Percentiles rank a stretch among this genome's conserved stretches.
These are phyloP conservation scores for Ichneumoninae sp. DNA, from an alignment of 2,888 invertebrate genomes.

Conservation along the genomic window DNA sequence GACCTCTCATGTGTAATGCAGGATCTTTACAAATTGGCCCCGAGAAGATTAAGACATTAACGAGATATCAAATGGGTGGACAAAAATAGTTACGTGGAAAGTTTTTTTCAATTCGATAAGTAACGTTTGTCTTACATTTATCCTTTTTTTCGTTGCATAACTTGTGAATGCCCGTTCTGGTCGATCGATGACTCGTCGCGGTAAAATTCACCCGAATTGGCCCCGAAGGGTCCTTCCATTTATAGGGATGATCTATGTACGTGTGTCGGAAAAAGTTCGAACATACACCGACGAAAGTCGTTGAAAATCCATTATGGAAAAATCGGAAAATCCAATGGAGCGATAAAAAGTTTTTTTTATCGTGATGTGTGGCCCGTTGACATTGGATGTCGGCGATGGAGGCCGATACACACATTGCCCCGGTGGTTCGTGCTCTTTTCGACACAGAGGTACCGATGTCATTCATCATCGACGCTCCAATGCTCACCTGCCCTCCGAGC, in stretches of 20 bases:
- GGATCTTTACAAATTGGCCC: not conserved
- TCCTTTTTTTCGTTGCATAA: not conserved
- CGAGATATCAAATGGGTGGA: not conserved
- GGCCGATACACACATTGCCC: not conserved
- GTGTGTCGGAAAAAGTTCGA: not conserved
- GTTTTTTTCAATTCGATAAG: too few relatives aligned
- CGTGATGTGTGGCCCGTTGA: not conserved
- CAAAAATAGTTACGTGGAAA: not conserved
- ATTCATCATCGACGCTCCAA: constrained; percentile 36
- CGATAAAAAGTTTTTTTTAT: constrained; percentile 12
- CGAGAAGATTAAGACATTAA: not conserved
- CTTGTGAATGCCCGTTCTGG: not conserved
- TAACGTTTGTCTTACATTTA: not conserved
- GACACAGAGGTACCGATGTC: constrained; percentile 7
- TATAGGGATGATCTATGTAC: not conserved
- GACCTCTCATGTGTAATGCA: too few relatives aligned
- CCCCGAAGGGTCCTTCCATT: too few relatives aligned
- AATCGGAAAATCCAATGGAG: constrained; percentile 24
- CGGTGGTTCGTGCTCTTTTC: constrained; percentile 15
- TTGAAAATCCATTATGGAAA: constrained; percentile 20
- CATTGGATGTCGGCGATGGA: not conserved
- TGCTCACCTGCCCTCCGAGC: constrained; percentile 7
- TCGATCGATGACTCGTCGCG: not conserved
- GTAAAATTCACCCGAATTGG: not conserved
- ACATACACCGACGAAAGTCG: not conserved